phyloP scores from a whole-genome alignment of 2,113 vertebrate species.

The Caracal caracal region DNA sequence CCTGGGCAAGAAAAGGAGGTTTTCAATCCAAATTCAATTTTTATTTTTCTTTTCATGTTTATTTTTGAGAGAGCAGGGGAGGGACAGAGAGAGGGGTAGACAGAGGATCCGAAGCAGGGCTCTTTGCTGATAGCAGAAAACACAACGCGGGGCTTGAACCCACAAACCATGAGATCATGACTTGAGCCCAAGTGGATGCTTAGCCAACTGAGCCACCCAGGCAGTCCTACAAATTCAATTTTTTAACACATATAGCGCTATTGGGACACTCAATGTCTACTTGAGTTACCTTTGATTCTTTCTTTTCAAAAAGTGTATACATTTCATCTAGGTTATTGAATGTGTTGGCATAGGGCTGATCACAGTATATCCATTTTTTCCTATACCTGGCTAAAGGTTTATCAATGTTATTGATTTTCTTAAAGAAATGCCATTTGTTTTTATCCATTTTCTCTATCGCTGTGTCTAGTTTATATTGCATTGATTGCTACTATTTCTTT shows the following conservation, averaged over 20 bases:
- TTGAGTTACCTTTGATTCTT: not conserved
- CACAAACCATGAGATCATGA: no score
- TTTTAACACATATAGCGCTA: not conserved
- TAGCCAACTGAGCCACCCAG: no score
- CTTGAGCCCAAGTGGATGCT: no score
- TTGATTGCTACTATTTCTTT: not conserved
- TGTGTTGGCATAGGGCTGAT: not conserved
- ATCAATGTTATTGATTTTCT: not conserved
- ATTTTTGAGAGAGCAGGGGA: no score
- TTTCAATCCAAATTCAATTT: not conserved
- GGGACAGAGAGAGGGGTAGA: no score
- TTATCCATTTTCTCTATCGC: not conserved
- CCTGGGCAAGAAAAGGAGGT: not conserved
- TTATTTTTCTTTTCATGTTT: not conserved
- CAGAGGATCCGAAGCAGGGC: no score
- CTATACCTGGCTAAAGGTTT: not conserved
- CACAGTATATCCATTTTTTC: not conserved
- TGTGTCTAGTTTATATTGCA: not conserved
- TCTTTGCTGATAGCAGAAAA: no score
- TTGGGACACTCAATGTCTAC: not conserved
- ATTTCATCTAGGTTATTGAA: not conserved
- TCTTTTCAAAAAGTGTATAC: not conserved
- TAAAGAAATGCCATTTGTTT: not conserved
- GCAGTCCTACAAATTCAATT: not conserved
- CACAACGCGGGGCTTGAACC: no score